Evolutionary conservation across 2,797 vertebrate genomes (phyloP).

Genomic region (Synaphobranchus kaupii): DNA sequence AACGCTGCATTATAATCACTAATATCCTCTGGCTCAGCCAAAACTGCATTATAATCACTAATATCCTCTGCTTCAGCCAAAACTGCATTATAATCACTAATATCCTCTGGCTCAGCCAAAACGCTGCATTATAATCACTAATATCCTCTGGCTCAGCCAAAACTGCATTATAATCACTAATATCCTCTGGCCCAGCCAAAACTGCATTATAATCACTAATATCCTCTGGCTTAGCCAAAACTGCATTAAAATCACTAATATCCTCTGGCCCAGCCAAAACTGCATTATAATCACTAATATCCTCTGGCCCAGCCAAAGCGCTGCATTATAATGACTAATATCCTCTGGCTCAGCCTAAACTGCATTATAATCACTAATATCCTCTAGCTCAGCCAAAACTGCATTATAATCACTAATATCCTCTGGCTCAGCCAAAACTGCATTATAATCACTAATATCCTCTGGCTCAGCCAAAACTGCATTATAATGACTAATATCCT

Average conservation of each 20-base stretch:
- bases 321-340: not conserved
- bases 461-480: not conserved
- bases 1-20: not conserved
- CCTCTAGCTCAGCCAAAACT: not conserved
- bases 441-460: no score
- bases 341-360: not conserved
- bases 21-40: not conserved
- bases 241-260: not conserved
- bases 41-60: not conserved
- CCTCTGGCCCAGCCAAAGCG: not conserved
- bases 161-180: not conserved
- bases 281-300: no score
- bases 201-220: not conserved
- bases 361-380: no score
- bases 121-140: not conserved
- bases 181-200: not conserved
- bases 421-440: not conserved
- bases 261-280: not conserved
- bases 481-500: no score
- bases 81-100: not conserved
- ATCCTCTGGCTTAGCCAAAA: not conserved
- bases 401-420: no score
- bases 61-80: not conserved
- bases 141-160: not conserved
- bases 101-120: not conserved